Conservation (phyloP, 2,113 vertebrate genomes). For the Bungarus multicinctus region DNA sequence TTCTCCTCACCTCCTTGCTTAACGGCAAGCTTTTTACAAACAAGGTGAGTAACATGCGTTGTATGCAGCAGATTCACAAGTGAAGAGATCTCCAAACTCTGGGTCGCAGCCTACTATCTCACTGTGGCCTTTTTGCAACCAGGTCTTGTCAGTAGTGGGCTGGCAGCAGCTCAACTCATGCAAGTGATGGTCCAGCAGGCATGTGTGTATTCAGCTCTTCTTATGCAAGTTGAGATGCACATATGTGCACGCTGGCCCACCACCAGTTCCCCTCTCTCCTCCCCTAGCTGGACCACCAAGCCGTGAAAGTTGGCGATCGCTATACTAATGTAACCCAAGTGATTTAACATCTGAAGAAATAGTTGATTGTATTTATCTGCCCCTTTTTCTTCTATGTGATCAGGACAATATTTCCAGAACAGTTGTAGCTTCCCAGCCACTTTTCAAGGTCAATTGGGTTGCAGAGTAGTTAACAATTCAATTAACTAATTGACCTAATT, state of each 20-base stretch:
- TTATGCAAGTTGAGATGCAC: neutral
- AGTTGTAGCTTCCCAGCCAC: neutral
- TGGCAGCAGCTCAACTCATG: neutral
- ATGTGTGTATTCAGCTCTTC: neutral
- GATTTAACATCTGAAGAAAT: neutral
- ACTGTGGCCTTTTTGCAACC: neutral
- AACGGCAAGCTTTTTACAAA: conserved; percentile 63
- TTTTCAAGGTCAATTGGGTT: neutral
- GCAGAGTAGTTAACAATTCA: neutral
- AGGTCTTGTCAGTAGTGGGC: neutral
- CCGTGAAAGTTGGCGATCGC: neutral
- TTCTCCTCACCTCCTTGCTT: conserved; percentile 68
- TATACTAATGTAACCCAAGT: neutral
- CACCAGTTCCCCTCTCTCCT: neutral
- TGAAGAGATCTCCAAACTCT: neutral
- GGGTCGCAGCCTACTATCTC: neutral
- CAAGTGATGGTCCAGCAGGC: neutral
- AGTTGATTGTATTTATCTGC: neutral
- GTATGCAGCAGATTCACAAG: neutral
- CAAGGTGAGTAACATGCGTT: conserved; percentile 47
- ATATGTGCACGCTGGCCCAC: neutral
- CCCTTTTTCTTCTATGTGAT: neutral
- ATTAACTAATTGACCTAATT: neutral
- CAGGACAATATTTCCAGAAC: neutral
- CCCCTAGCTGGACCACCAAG: neutral